These are phyloP conservation scores for Drosophila paucipuncta DNA, from an alignment of 2,888 invertebrate species.

Conservation along the genomic window DNA sequence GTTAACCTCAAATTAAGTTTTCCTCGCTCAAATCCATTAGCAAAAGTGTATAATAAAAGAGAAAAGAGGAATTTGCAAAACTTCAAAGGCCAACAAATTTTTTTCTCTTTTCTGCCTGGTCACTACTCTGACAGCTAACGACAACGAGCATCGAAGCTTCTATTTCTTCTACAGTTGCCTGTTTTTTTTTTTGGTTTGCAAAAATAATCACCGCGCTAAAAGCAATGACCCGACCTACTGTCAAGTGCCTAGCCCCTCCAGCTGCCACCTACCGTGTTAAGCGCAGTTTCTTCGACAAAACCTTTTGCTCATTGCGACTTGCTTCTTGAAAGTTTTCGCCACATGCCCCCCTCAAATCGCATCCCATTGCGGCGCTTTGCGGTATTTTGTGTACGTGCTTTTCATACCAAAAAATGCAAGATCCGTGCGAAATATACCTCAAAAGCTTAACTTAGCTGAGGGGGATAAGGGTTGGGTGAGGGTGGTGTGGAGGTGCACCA, in stretches of 20 bases:
- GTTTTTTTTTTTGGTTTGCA: conserved; percentile 19
- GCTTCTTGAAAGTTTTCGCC: conserved; percentile 50
- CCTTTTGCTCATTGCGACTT: conserved; percentile 38
- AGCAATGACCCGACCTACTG: conserved; percentile 67
- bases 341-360: conserved; percentile 9
- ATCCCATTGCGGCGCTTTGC: conserved; percentile 52
- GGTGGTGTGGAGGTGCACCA: not conserved
- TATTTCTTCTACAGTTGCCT: not conserved
- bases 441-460: conserved; percentile 13
- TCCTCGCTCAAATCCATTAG: conserved; percentile 59
- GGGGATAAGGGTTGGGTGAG: not conserved
- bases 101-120: conserved; percentile 41
- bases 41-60: conserved; percentile 10
- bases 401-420: conserved; percentile 60
- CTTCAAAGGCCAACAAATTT: conserved; percentile 60
- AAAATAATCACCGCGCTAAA: conserved; percentile 72
- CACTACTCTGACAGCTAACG: conserved; percentile 61
- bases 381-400: conserved; percentile 72
- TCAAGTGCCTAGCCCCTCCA: conserved; percentile 17
- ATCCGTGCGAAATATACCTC: conserved; percentile 64
- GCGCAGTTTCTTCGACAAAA: conserved; percentile 51
- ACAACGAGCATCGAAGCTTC: conserved; percentile 51
- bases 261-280: conserved; percentile 2
- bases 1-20: conserved; percentile 62
- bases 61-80: conserved; percentile 21